Percentiles rank a stretch among this genome's conserved stretches.
These are phyloP conservation scores for Scotopteryx bipunctaria DNA, from an alignment of 2,888 invertebrate species.

Conservation along the genomic window DNA sequence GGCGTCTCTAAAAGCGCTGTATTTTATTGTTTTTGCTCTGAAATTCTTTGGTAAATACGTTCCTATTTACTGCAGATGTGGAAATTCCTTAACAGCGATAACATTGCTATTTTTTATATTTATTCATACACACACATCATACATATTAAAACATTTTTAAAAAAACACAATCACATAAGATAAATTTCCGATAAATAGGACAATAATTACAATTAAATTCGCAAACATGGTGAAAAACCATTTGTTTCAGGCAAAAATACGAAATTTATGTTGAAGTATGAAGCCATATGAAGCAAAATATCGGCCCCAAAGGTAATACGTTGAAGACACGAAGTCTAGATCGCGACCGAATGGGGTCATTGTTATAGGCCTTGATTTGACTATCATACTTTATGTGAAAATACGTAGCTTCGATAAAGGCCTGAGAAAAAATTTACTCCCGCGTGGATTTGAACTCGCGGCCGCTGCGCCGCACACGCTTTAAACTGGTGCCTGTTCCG, in stretches of 20 bases:
- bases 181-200: no score
- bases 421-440: slow-evolving; percentile 15
- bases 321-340: slow-evolving; percentile 24
- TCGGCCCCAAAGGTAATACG: slow-evolving; percentile 30
- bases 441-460: slow-evolving; percentile 16
- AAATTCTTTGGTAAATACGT: background rate
- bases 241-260: no score
- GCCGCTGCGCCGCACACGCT: background rate
- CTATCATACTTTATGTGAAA: slow-evolving; percentile 27
- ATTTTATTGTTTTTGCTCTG: background rate
- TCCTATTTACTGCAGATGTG: no score
- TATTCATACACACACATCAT: no score
- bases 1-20: background rate
- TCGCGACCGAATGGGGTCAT: slow-evolving; percentile 27
- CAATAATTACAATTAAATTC: no score
- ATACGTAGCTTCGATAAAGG: slow-evolving; percentile 31
- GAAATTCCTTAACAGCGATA: no score
- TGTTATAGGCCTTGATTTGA: slow-evolving; percentile 26
- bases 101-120: no score
- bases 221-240: no score
- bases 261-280: no score
- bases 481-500: background rate
- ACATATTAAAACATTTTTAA: no score
- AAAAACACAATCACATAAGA: no score
- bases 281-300: no score